Evolutionary conservation across 2,888 invertebrate genomes (phyloP), one percentile per base, ranked within the genome.

Genomic region (Drosophila atripex): DNA sequence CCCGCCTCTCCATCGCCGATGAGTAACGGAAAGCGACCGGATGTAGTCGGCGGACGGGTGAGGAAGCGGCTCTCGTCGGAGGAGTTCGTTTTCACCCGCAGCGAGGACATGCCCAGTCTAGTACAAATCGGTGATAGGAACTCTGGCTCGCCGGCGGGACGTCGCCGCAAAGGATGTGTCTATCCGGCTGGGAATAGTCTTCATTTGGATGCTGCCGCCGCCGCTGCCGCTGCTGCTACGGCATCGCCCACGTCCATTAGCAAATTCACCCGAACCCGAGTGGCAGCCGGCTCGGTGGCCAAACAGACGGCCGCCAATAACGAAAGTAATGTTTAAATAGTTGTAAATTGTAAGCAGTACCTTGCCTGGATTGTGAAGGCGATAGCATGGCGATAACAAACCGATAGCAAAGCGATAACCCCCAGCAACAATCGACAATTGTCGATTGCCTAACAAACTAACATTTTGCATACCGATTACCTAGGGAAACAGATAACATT

Each of bases 121-220:
- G 93, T 91, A 72, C 91, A 91, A 89, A 85, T 91, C 58, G 80
- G 87, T 39, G 89, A 90, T 60, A 76, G 73, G 11, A 76, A 70
- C 59, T 90, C 68, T 47, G 65, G 63, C 28, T 89, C 89, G n/a
- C 93, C 94, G 46, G 93, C 93, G 86, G 93, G 93, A 80, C 93
- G 94, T 1, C 93, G 93, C 71, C 92, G 94, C 71, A 94, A 94
- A 86, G 94, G 94, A 80, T 93, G 93, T 78, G 93, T 94, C 47
- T 94, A 94, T 90, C 94, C 94, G 56, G 79, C 71, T 45, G 85
- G 79, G 28, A 83, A 75, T 28, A 88, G 46, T 25, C 73, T 87
- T 23, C 78, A 77, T 5, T 21, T 82, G 46, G 64, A 61, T 16
- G 70, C 76, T 38, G 75, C 75, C 3, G 68, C 65, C 12, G 49